These are phyloP conservation scores for Plebejus argus DNA, from an alignment of 2,888 invertebrate species.

Conservation along the genomic window DNA sequence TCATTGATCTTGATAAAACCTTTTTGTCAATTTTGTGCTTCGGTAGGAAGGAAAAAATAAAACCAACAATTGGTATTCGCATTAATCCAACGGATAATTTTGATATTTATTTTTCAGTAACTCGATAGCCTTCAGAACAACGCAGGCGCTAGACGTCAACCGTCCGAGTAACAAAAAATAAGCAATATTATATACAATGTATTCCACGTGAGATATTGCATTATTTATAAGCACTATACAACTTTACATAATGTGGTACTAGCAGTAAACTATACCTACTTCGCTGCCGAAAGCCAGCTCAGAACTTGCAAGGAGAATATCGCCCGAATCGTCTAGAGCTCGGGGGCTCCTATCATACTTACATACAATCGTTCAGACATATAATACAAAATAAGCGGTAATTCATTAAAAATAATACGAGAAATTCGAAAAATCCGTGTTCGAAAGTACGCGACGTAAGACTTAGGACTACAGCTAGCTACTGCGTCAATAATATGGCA, in stretches of 20 bases:
- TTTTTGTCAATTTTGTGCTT: not conserved
- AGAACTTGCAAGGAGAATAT: conserved; percentile 39
- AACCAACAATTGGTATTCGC: conserved; percentile 70
- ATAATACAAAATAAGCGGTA: conserved; percentile 30
- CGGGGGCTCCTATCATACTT: conserved; percentile 37
- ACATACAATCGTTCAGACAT: conserved; percentile 25
- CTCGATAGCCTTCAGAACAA: conserved; percentile 74
- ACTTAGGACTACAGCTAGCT: conserved; percentile 27
- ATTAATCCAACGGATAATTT: conserved; percentile 72
- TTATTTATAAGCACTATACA: conserved; percentile 76
- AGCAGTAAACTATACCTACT: conserved; percentile 52
- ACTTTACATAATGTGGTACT: conserved; percentile 66
- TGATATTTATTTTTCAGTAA: conserved; percentile 69
- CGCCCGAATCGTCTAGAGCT: conserved; percentile 34
- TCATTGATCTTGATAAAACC: not conserved
- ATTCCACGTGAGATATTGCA: conserved; percentile 54
- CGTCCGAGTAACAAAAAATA: conserved; percentile 69
- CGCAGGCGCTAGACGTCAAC: conserved; percentile 68
- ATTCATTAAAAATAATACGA: conserved; percentile 14
- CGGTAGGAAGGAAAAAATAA: conserved; percentile 52
- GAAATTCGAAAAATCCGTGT: conserved; percentile 19
- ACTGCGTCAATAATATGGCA: conserved; percentile 26
- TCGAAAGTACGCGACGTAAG: conserved; percentile 21
- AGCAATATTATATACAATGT: conserved; percentile 72
- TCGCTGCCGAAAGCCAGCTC: conserved; percentile 48